phyloP scores from a whole-genome alignment of 2,888 invertebrate genomes.

The Lycocerus yunnanus region DNA sequence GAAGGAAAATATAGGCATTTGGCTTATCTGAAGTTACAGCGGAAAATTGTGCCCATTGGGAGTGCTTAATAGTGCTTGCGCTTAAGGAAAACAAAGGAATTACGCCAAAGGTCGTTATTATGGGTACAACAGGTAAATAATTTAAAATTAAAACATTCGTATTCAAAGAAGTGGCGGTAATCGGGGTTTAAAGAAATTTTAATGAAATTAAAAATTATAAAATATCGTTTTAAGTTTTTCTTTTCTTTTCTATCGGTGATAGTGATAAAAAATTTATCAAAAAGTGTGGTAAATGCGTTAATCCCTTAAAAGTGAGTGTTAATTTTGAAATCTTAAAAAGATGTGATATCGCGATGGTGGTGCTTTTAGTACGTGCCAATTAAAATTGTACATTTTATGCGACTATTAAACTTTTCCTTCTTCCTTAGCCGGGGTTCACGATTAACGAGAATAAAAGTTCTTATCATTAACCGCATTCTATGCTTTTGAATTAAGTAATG shows the following conservation, averaged over 20 bases:
- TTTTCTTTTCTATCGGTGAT: neutral
- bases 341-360: neutral
- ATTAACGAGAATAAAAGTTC: constrained; percentile 26
- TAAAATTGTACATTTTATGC: neutral
- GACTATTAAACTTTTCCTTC: constrained; percentile 9
- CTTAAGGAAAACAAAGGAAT: neutral
- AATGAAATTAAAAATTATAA: neutral
- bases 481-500: constrained; percentile 25
- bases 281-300: neutral
- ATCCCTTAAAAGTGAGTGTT: neutral
- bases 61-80: neutral
- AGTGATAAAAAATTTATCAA: neutral
- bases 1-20: neutral
- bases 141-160: neutral
- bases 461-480: constrained; percentile 26
- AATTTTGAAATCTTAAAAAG: neutral
- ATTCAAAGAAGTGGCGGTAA: neutral
- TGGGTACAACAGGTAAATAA: neutral
- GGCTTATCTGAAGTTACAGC: neutral
- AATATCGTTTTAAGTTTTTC: neutral
- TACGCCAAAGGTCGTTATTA: neutral
- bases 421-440: constrained; percentile 10
- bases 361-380: neutral
- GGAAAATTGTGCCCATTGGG: neutral
- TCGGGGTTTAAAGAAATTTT: neutral